Conservation (phyloP, 2,888 invertebrate genomes). For the Meganola albula region DNA sequence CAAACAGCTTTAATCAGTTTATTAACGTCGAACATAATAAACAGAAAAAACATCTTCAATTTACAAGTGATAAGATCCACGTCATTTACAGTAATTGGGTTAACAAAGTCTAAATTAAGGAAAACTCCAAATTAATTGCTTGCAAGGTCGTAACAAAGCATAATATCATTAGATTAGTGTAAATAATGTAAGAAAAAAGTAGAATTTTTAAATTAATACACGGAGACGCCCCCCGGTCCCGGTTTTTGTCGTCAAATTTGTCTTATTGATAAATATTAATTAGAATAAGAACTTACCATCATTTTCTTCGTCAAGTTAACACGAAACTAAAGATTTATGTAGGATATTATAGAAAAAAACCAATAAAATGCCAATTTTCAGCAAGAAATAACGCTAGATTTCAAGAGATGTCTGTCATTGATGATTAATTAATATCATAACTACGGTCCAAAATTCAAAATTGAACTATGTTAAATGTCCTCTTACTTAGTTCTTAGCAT, state of each 20-base stretch:
- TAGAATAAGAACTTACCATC: conserved; percentile 44
- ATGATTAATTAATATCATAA: too few relatives aligned
- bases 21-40: background rate
- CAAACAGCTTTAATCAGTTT: background rate
- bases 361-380: too few relatives aligned
- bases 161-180: too few relatives aligned
- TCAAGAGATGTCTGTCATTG: too few relatives aligned
- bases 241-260: conserved; percentile 9
- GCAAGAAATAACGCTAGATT: too few relatives aligned
- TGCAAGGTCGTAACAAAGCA: background rate
- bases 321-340: conserved; percentile 4
- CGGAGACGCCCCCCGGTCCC: conserved; percentile 47
- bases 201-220: conserved; percentile 9
- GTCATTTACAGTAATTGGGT: conserved; percentile 26
- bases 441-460: too few relatives aligned
- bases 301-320: conserved; percentile 36
- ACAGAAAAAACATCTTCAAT: background rate
- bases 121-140: too few relatives aligned
- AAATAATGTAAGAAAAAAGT: too few relatives aligned
- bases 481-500: too few relatives aligned
- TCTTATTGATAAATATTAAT: background rate
- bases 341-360: too few relatives aligned
- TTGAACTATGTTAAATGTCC: too few relatives aligned
- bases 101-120: conserved; percentile 4
- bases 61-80: too few relatives aligned